Conservation (phyloP, 2,113 vertebrate genomes). For the Prionailurus bengalensis region DNA sequence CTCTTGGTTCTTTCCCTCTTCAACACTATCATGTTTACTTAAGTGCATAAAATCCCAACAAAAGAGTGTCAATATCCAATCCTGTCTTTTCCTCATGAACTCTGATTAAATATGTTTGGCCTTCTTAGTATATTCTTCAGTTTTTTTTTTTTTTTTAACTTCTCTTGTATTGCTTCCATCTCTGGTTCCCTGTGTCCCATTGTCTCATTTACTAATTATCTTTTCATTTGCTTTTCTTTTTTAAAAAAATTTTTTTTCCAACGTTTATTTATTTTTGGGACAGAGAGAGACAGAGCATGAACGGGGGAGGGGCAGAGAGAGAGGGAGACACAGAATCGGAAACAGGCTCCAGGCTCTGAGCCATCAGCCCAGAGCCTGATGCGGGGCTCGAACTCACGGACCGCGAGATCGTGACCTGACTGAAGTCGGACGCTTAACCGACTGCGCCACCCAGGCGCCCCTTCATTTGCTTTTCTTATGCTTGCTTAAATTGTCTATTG, state of each 20-base stretch:
- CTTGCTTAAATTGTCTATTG: conserved; percentile 2
- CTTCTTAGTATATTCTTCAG: not conserved
- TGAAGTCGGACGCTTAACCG: too few species aligned
- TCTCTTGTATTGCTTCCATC: not conserved
- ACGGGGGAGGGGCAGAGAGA: too few species aligned
- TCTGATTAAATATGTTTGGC: not conserved
- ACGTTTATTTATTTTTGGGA: too few species aligned
- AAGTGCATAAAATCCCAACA: not conserved
- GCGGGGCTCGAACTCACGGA: too few species aligned
- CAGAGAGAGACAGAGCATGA: too few species aligned
- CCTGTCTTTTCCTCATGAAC: not conserved
- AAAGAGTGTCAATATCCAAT: not conserved
- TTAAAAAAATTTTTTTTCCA: too few species aligned
- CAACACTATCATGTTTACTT: not conserved
- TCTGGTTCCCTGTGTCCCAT: not conserved
- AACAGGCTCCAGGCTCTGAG: too few species aligned
- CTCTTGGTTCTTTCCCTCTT: not conserved
- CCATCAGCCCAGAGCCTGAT: too few species aligned
- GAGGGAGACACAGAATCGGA: too few species aligned
- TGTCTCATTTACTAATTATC: not conserved
- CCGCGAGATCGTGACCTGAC: too few species aligned
- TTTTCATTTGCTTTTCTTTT: not conserved
- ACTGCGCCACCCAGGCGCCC: too few species aligned
- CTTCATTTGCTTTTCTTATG: not conserved
- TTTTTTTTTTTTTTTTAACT: not conserved